These are phyloP conservation scores for Ormyrus labotus DNA, from an alignment of 2,888 invertebrate genomes.

Conservation along the genomic window DNA sequence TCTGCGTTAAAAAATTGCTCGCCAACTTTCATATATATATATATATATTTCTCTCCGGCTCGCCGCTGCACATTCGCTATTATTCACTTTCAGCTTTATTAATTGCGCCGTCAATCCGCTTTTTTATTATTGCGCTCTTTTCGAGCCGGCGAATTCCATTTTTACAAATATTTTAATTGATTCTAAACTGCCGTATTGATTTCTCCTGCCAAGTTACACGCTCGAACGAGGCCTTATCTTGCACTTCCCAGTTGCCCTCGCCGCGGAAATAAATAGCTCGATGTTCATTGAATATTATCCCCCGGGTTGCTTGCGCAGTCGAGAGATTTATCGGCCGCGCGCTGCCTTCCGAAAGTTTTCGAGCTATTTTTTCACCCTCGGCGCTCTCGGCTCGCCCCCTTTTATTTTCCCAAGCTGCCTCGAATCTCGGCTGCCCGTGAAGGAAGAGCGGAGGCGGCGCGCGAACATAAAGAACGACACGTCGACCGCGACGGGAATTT, in stretches of 20 bases:
- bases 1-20: background rate
- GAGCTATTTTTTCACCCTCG: background rate
- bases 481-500: conserved; percentile 7
- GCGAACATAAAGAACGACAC: background rate
- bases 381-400: background rate
- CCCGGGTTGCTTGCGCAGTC: background rate
- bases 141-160: background rate
- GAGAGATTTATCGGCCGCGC: conserved; percentile 5
- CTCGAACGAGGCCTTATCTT: too few species aligned
- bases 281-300: conserved; percentile 26
- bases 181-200: too few species aligned
- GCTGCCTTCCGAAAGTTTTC: background rate
- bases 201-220: too few species aligned
- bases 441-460: too few species aligned
- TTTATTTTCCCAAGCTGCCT: conserved; percentile 14
- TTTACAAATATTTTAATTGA: too few species aligned
- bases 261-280: conserved; percentile 7
- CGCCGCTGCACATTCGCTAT: too few species aligned
- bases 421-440: too few species aligned
- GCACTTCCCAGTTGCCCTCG: background rate
- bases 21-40: too few species aligned
- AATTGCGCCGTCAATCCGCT: too few species aligned
- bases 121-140: too few species aligned
- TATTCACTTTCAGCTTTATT: too few species aligned
- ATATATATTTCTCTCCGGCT: too few species aligned